A percentile compares a stretch with the other conserved stretches of the same genome.
These are phyloP conservation scores for Delphinus delphis DNA, from an alignment of 2,113 vertebrate genomes.

Conservation along the genomic window DNA sequence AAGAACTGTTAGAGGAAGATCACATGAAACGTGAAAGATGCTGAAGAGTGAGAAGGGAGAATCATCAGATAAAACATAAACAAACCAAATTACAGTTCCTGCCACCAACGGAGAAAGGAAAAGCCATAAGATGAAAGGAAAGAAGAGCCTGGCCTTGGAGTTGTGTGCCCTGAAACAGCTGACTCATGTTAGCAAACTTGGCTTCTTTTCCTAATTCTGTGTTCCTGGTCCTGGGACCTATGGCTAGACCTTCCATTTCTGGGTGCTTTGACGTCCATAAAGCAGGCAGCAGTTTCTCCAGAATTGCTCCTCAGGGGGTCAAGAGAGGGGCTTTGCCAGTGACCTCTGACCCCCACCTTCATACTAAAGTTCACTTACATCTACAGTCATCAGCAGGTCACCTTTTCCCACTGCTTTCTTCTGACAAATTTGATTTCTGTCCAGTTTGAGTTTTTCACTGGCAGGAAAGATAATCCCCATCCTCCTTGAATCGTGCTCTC, in stretches of 20 bases:
- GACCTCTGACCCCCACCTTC: neutral
- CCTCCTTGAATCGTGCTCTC: neutral
- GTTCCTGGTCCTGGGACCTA: neutral
- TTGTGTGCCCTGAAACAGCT: fast-evolving
- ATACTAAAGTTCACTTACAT: neutral
- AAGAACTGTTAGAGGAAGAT: neutral
- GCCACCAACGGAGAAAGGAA: neutral
- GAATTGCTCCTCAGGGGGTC: neutral
- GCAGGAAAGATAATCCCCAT: neutral
- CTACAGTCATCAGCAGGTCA: neutral
- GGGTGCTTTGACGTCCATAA: neutral
- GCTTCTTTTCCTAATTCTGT: neutral
- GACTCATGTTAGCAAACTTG: neutral
- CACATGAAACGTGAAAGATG: neutral
- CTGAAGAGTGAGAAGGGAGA: neutral
- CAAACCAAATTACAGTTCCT: neutral
- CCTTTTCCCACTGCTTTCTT: neutral
- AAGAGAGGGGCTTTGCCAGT: neutral
- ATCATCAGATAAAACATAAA: neutral
- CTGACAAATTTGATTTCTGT: neutral
- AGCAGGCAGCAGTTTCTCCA: neutral
- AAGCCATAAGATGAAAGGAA: neutral
- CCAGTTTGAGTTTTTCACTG: neutral
- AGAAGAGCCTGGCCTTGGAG: neutral
- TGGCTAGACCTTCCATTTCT: neutral